Evolutionary conservation across 2,888 invertebrate species (phyloP).

Genomic region (Eupithecia vulgata): DNA sequence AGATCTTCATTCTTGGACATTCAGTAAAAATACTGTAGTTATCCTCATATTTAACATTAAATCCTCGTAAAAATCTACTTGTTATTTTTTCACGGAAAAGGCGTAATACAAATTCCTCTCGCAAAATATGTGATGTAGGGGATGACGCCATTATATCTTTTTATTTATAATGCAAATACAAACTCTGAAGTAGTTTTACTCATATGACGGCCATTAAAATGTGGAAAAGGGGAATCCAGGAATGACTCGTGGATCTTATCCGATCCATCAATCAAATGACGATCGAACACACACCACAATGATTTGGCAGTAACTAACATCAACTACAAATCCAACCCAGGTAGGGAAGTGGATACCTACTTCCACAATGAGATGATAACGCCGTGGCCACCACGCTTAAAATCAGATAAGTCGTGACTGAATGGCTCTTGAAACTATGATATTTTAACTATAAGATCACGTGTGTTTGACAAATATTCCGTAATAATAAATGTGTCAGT

Average conservation of each 20-base stretch:
- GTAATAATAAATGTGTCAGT: background rate
- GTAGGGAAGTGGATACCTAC: background rate
- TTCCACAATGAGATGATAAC: background rate
- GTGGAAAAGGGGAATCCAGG: background rate
- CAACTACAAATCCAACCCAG: background rate
- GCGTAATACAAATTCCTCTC: conserved; percentile 1
- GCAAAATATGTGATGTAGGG: background rate
- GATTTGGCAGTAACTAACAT: background rate
- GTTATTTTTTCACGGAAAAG: background rate
- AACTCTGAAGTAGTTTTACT: background rate
- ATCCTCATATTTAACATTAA: background rate
- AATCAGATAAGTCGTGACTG: background rate
- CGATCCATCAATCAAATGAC: conserved; percentile 1
- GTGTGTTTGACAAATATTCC: background rate
- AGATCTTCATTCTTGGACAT: background rate
- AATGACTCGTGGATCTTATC: background rate
- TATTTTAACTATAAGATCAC: background rate
- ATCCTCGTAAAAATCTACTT: background rate
- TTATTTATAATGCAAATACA: background rate
- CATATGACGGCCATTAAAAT: background rate
- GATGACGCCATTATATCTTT: conserved; percentile 11
- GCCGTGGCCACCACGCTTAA: background rate
- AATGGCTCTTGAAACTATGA: background rate
- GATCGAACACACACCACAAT: background rate
- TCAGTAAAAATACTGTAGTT: conserved; percentile 2